Conservation (phyloP, 37 sponge, comb jelly and placozoan species). For the Mnemiopsis leidyi region DNA sequence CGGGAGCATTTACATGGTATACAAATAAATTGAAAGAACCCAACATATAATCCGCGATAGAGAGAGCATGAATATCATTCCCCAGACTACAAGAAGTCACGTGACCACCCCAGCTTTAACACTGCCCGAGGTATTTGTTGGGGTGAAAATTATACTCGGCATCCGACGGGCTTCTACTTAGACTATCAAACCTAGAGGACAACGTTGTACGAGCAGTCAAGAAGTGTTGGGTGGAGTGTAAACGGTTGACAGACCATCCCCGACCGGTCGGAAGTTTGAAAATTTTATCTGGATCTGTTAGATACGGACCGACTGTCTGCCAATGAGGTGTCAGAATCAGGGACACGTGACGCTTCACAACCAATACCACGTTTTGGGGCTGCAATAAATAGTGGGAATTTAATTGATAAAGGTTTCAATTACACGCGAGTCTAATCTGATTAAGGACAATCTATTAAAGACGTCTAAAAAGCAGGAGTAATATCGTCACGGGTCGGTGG, state of each 20-base stretch:
- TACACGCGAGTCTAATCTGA: slow-evolving; percentile 1
- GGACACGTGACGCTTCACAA: background rate
- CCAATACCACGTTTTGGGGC: background rate
- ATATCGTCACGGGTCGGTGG: background rate
- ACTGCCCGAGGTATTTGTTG: background rate
- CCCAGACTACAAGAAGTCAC: background rate
- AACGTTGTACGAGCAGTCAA: too few relatives aligned
- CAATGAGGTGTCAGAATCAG: background rate
- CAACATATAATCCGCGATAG: background rate
- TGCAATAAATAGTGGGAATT: background rate
- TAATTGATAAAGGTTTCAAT: slow-evolving; percentile 48
- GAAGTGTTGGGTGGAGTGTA: too few relatives aligned
- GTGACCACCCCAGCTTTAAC: background rate
- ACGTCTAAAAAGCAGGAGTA: background rate
- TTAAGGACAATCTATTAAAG: background rate
- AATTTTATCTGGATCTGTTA: background rate
- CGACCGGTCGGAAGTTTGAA: background rate
- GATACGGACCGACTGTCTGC: background rate
- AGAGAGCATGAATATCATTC: background rate
- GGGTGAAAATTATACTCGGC: background rate
- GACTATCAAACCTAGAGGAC: background rate
- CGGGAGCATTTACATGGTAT: background rate
- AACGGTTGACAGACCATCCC: background rate
- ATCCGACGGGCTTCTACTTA: background rate
- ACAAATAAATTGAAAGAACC: background rate